Base-by-base conservation (phyloP, 2,888 invertebrate genomes). In the Trichopria drosophilae region DNA sequence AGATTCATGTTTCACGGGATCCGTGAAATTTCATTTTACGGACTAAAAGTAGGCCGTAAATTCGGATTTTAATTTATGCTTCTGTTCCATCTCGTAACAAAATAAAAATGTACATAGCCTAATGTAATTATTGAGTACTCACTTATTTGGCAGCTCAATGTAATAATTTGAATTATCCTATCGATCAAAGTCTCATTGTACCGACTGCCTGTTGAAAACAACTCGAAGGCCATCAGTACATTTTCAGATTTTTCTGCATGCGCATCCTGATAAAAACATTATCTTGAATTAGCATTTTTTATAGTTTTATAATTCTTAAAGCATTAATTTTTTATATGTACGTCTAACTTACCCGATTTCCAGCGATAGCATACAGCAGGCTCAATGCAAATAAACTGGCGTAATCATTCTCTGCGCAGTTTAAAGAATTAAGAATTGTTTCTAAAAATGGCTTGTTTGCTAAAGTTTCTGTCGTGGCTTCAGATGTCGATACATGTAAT, bases 381-480 rank as follows among this genome's bases (percentile, higher is more conserved):
- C 95, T 93, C 12, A 98, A 80, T 3, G 90, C 88, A 74, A 97
- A 92, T 52, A 99, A 79, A 5, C 96, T 88, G 35, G 90, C 84
- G 72, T 98, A 97, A 79, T 99, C 98, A 76, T 96, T 96, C 70
- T 95, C 94, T 9, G 81, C 81, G 71, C 93, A 93, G 68, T 92
- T 90, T 60, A 98, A 79, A 0, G 93, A 87, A 63, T 88, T 87
- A 53, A 95, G 80, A 39, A 97, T 85, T 4, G 93, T 90, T 73
- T 94, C 91, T 60, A 97, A 79, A 77, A 96, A 96, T 1, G 94
- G 90, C 64, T 87, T 84, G 59, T 79, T 83, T 16, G 79, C 78
- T 36, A 82, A 75, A 29, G 80, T 78, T 50, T 69, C 77, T 41
- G 64, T 60, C 7, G 60, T 52, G 26, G 23, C 9, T 31, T 50